Evolutionary conservation across 1,140 invertebrate species (phyloP), one percentile per base, ranked within the genome.

Genomic region (Adoxophyes honmai): DNA sequence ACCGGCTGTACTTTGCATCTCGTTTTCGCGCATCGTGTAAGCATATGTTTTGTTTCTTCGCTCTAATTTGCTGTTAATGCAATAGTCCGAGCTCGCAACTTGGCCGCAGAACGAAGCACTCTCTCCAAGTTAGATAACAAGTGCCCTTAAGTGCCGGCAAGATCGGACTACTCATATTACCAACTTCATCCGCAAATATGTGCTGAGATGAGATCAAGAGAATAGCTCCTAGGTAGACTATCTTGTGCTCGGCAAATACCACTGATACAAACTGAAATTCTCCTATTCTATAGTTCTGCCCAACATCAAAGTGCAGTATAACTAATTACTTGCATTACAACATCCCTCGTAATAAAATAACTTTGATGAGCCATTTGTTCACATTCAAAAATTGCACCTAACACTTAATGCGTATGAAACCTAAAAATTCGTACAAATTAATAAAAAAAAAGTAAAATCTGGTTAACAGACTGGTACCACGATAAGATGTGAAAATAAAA

Each of bases 111-210:
- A 16, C 1, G 37, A 48, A 28, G 18, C 42, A 28, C 42, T 48
- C 42, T 4, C 21, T 10, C 21, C 21, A 28, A 28, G 2, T 28
- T 3, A 16, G 16, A 44, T 16, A 18, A 48, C 42, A 48, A 48
- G 42, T 28, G 18, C 42, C 42, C 18, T n/a, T 33, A 33, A 48
- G 42, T 48, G 42, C 42, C n/a, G 39, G 15, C 39, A 44, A 28
- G 21, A 48, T 33, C 18, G 42, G 42, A 48, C 42, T 28, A 18
- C 42, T 48, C 42, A 48, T 28, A 48, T 48, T 48, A 48, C 42
- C 18, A 44, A 44, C 42, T 48, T 33, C 21, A 13, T 11, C 42
- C 42, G 21, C 42, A 48, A 48, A 48, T 48, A 48, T 48, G 42
- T 48, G 42, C 21, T 28, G 11, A 48, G 42, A 44, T n/a, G 39